Percentiles rank a stretch among this genome's conserved stretches.
Evolutionary conservation across 2,113 vertebrate genomes (phyloP).

Genomic region (Cettia cetti): DNA sequence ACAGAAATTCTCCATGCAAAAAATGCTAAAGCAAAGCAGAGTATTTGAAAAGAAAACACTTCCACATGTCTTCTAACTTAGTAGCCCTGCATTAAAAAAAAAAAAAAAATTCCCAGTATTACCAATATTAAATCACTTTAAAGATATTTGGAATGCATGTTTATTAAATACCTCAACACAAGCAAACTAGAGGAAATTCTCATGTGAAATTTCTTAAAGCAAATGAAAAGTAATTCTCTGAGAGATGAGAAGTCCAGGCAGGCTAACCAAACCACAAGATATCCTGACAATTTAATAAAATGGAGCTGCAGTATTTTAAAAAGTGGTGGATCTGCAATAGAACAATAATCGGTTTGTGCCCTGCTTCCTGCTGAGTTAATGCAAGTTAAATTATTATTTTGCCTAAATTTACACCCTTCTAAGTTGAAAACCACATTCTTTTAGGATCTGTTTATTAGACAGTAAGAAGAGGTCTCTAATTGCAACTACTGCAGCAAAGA

Average conservation of each 20-base stretch:
- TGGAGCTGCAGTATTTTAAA: slow-evolving; percentile 31
- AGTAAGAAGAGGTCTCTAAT: slow-evolving; percentile 35
- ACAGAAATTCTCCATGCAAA: slow-evolving; percentile 7
- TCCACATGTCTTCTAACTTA: neutral
- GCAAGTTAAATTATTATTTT: slow-evolving; percentile 75
- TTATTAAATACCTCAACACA: neutral
- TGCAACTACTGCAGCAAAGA: neutral
- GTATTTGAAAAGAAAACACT: neutral
- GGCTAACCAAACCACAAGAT: slow-evolving; percentile 14
- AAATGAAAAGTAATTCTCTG: neutral
- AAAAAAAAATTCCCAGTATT: neutral
- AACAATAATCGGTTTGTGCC: slow-evolving; percentile 61
- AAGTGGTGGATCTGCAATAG: slow-evolving; percentile 49
- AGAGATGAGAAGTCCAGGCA: neutral
- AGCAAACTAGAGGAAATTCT: neutral
- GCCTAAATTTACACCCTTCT: slow-evolving; percentile 60
- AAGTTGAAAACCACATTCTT: slow-evolving; percentile 51
- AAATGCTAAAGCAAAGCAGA: neutral
- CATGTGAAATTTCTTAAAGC: neutral
- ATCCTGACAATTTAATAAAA: slow-evolving; percentile 57
- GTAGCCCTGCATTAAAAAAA: neutral
- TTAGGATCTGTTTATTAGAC: slow-evolving; percentile 52
- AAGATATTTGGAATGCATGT: neutral
- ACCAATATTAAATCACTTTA: neutral
- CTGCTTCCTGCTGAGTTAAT: slow-evolving; percentile 72